These are phyloP conservation scores for Samia ricini DNA, from an alignment of 1,140 invertebrate species.

Conservation along the genomic window DNA sequence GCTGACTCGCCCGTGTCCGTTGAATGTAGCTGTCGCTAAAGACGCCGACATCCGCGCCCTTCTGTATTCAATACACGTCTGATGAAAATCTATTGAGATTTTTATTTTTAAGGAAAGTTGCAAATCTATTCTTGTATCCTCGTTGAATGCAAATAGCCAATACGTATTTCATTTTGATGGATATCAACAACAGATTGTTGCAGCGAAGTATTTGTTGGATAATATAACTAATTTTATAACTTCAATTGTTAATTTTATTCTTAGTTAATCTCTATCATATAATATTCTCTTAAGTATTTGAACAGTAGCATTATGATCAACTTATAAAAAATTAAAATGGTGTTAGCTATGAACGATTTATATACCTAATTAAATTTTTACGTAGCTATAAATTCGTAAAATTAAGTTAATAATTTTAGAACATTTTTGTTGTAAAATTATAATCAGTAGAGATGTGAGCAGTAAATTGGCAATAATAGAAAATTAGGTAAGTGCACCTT, in stretches of 20 bases:
- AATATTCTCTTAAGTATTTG: neutral
- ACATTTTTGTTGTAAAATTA: too few relatives aligned
- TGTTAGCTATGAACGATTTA: too few relatives aligned
- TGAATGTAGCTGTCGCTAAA: neutral
- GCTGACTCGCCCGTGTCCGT: constrained; percentile 2
- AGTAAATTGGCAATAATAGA: too few relatives aligned
- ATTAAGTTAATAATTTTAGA: too few relatives aligned
- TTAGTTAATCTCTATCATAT: neutral
- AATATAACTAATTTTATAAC: neutral
- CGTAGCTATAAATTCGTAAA: too few relatives aligned
- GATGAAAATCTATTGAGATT: constrained; percentile 6
- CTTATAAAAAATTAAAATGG: too few relatives aligned
- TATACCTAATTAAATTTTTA: too few relatives aligned
- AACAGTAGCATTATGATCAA: neutral
- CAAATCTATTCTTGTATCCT: neutral
- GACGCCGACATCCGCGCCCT: constrained; percentile 4
- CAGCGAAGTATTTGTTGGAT: neutral
- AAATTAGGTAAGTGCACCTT: too few relatives aligned
- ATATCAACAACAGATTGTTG: neutral
- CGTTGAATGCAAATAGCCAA: neutral
- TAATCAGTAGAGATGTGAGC: too few relatives aligned
- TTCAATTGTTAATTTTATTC: too few relatives aligned
- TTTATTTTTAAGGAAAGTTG: constrained; percentile 3
- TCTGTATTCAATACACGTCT: constrained; percentile 7
- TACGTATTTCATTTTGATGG: neutral